Evolutionary conservation across 2,888 invertebrate species (phyloP), one percentile per base, ranked within the genome.

Genomic region (Anoncus sp.): DNA sequence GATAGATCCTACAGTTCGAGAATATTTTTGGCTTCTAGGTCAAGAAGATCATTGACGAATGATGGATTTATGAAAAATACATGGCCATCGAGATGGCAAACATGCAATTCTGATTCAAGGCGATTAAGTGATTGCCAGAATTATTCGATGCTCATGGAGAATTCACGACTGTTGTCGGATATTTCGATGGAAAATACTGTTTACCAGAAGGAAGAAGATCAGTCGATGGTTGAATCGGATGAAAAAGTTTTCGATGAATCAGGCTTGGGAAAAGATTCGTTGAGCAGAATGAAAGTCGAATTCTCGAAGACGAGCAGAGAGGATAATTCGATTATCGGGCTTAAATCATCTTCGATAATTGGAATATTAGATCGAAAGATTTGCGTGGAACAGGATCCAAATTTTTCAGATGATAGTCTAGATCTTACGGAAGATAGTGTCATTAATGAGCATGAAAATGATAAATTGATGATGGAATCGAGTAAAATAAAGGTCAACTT

Each of bases 381-480:
- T n/a, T 63, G 62, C 20, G 9, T 69, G 14, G 84, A 85, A 5
- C 78, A 79, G 5, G 88, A 88, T 24, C 73, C 83, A 5, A 84
- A 85, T 47, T 88, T 89, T 71, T 88, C 89, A 0, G 88, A 88
- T 35, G 89, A 89, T 62, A 89, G 88, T 75, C 75, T 89, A 59
- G 88, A 89, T 45, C 81, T 77, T 2, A 77, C 62, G 43, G 80
- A 81, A 31, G 79, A 73, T 45, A 38, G 20, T 14, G 49, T 14
- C 16, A 60, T 59, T n/a, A 43, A 47, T 16, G 16, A n/a, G n/a
- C 18, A 31, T n/a, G 71, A 57, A 9, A 71, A 59, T 1, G 18
- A 24, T 43, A 20, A 38, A 71, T 76, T 27, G 76, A 59, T 10
- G 70, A 69, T 14, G 5, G 53, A 55, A 2, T 5, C 45, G 10